Evolutionary conservation across 2,888 invertebrate genomes (phyloP).

Genomic region (Escarpia spicata): DNA sequence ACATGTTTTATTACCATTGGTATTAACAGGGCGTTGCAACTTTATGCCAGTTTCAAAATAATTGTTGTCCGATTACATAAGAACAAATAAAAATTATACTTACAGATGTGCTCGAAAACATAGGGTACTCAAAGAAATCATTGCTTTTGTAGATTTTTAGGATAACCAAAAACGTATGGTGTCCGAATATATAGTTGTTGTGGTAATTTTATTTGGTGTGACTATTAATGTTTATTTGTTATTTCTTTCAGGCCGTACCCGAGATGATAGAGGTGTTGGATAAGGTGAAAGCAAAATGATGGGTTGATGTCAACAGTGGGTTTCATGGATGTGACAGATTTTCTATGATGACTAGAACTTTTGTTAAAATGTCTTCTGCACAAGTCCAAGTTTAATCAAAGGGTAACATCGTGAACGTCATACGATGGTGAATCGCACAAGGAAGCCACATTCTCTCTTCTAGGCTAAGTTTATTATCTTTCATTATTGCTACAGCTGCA

Average conservation of each 20-base stretch:
- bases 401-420: not conserved
- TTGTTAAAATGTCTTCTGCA: not conserved
- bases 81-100: no score
- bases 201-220: no score
- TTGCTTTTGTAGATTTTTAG: no score
- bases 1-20: no score
- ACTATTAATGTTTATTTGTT: no score
- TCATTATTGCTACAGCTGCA: not conserved
- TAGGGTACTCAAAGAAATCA: no score
- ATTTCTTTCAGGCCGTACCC: constrained; percentile 37
- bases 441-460: not conserved
- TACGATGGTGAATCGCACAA: not conserved
- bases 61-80: no score
- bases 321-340: not conserved
- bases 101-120: no score
- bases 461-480: not conserved
- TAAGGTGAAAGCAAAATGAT: not conserved
- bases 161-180: no score
- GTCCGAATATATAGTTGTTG: no score
- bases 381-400: not conserved
- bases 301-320: not conserved
- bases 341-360: constrained; percentile 23
- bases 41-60: no score
- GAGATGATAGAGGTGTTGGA: constrained; percentile 37
- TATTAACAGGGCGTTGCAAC: no score